Evolutionary conservation across 2,113 vertebrate species (phyloP).

Genomic region (Apaloderma vittatum): DNA sequence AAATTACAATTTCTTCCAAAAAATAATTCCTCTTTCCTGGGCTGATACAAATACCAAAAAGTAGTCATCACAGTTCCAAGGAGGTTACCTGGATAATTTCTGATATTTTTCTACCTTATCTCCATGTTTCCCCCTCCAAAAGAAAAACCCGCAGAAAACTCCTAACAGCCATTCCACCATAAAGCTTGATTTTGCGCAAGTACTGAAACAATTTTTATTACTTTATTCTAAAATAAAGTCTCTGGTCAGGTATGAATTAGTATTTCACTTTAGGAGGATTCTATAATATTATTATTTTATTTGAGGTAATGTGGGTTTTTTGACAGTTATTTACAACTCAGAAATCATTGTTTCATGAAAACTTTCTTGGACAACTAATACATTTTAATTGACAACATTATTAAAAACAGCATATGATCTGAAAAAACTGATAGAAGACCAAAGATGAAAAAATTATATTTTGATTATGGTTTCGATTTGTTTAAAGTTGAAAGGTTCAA

Average conservation of each 20-base stretch:
- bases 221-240: not conserved
- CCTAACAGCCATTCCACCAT: not conserved
- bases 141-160: no score
- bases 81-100: not conserved
- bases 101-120: not conserved
- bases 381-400: not conserved
- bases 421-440: not conserved
- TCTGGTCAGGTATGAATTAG: not conserved
- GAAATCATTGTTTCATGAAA: not conserved
- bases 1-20: not conserved
- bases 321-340: not conserved
- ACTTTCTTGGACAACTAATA: not conserved
- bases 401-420: not conserved
- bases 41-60: not conserved
- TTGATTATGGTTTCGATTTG: not conserved
- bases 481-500: not conserved
- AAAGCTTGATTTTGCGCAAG: not conserved
- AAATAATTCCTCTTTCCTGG: not conserved
- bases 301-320: not conserved
- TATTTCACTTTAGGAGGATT: not conserved
- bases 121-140: no score
- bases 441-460: not conserved
- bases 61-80: not conserved
- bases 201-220: not conserved
- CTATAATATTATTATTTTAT: not conserved